Evolutionary conservation across 1,140 invertebrate species (phyloP).

Genomic region (Polypedilum pembai): DNA sequence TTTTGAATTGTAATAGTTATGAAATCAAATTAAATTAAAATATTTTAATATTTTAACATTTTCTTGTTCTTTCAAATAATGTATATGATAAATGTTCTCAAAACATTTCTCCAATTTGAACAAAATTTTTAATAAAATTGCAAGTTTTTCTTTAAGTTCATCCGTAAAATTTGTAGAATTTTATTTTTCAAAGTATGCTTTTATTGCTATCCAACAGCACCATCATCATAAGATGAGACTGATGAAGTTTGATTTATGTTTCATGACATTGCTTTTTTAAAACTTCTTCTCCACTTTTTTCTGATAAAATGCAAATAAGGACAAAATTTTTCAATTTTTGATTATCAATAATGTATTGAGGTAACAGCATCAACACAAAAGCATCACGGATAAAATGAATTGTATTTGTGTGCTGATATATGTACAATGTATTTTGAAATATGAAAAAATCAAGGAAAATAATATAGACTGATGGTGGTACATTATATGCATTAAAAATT

Average conservation of each 20-base stretch:
- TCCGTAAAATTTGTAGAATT: too few relatives aligned
- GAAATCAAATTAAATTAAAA: too few relatives aligned
- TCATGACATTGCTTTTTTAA: background rate
- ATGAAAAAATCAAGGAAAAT: background rate
- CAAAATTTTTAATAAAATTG: too few relatives aligned
- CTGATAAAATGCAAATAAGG: constrained; percentile 22
- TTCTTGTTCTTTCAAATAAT: too few relatives aligned
- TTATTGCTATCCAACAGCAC: too few relatives aligned
- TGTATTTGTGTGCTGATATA: too few relatives aligned
- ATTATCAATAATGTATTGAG: constrained; percentile 22
- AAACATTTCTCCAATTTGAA: too few relatives aligned
- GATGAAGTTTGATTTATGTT: constrained; percentile 18
- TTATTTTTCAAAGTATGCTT: too few relatives aligned
- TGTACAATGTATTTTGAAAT: background rate
- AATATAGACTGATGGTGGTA: background rate
- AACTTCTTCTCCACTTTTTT: background rate
- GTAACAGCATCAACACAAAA: background rate
- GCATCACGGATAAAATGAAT: background rate
- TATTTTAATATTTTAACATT: too few relatives aligned
- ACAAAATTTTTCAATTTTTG: constrained; percentile 22
- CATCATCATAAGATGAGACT: background rate
- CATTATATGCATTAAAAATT: background rate
- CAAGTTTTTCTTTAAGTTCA: too few relatives aligned
- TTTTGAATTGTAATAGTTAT: too few relatives aligned
- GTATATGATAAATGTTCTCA: too few relatives aligned